phyloP scores from a whole-genome alignment of 2,888 invertebrate species.

The Opisthograptis luteolata region DNA sequence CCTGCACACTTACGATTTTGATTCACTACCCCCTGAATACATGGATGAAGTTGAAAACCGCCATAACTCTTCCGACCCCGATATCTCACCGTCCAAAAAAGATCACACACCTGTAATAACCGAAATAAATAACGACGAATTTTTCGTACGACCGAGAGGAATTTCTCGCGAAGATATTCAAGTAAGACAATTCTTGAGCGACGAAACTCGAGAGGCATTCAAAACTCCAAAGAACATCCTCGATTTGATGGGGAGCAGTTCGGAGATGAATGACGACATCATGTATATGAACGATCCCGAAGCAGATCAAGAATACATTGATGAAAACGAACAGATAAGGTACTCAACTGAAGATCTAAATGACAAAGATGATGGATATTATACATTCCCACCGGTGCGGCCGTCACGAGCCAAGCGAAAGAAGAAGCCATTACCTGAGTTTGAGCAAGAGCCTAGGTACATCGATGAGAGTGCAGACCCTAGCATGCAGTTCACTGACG shows the following conservation, averaged over 20 bases:
- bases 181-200: slow-evolving; percentile 90
- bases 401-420: slow-evolving; percentile 83
- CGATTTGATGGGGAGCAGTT: slow-evolving; percentile 83
- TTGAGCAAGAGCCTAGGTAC: slow-evolving; percentile 62
- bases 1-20: slow-evolving; percentile 80
- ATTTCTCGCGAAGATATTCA: slow-evolving; percentile 93
- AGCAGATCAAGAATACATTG: slow-evolving; percentile 68
- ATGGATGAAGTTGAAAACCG: slow-evolving; percentile 74
- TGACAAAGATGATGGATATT: slow-evolving; percentile 80
- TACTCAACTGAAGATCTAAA: slow-evolving; percentile 75
- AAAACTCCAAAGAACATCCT: slow-evolving; percentile 87
- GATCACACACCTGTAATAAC: slow-evolving; percentile 87
- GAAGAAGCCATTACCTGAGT: slow-evolving; percentile 59
- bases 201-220: slow-evolving; percentile 92
- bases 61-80: slow-evolving; percentile 56
- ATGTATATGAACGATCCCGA: slow-evolving; percentile 70
- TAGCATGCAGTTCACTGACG: slow-evolving; percentile 75
- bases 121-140: slow-evolving; percentile 94
- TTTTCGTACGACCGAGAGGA: slow-evolving; percentile 92
- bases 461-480: slow-evolving; percentile 74
- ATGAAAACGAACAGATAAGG: slow-evolving; percentile 62
- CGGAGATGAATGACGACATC: slow-evolving; percentile 59
- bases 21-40: slow-evolving; percentile 83
- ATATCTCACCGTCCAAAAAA: slow-evolving; percentile 71
- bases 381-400: slow-evolving; percentile 82